Base-by-base conservation (phyloP, 2,888 invertebrate genomes). In the Linyphia triangularis region DNA sequence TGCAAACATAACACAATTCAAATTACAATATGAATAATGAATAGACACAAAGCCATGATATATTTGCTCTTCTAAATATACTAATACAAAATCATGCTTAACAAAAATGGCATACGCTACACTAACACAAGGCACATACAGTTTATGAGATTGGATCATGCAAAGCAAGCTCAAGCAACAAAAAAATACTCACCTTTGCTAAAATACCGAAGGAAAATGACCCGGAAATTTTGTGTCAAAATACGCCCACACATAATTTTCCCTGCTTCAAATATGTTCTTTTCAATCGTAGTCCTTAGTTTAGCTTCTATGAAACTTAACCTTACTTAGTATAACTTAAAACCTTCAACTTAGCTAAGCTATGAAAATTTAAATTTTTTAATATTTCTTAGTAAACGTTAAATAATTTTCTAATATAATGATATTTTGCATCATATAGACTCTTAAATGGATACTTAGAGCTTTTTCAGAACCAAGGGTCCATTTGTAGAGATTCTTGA, bases 121-220 rank as follows among this genome's bases (percentile, higher is more conserved):
- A 59, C 59, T 28, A 19, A 28, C 37, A 70, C 69, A 70, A 81
- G 57, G 51, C 57, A 61, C 75, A 75, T 33, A 26, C 37, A 40
- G 19, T 24, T 33, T 61, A 40, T 61, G 61, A 82, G 26, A 61
- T 61, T 40, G 37, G 57, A 73, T 0, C 86, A 79, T 88, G 81
- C 86, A 43, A 72, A 88, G 72, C 86, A 75, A 72, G 86, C 86
- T 57, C 40, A 88, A 88, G 86, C 86, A 67, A 88, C 75, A 59
- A 65, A 75, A 33, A 40, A n/a, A 73, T 75, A 86, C 86, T 86
- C 81, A 86, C 86, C 81, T 37, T 59, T 2, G 19, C 19, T 30
- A 22, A 4, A 57, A 37, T 67, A 75, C 61, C 51, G 59, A 86
- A 26, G 59, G 79, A 81, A 78, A 83, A 85, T 85, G 81, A 69